Evolutionary conservation across 2,113 vertebrate species (phyloP).

Genomic region (Pollimyrus isidori): DNA sequence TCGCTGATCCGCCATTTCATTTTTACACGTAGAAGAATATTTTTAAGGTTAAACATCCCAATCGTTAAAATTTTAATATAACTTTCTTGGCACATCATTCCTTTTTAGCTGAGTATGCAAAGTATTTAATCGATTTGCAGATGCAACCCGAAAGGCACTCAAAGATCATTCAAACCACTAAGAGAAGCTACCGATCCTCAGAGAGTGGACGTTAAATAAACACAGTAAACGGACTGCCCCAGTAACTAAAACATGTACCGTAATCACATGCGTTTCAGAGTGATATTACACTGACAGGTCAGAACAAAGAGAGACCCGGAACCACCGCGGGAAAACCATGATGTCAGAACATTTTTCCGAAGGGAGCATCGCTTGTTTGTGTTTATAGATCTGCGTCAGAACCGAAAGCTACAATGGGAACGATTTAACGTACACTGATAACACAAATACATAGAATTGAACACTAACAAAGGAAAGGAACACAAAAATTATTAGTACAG

Average conservation of each 20-base stretch:
- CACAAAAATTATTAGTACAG: neutral
- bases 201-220: neutral
- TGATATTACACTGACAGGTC: neutral
- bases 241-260: neutral
- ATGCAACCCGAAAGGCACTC: neutral
- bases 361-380: neutral
- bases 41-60: neutral
- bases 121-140: neutral
- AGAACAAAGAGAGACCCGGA: neutral
- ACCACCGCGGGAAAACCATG: conserved; percentile 25
- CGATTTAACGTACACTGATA: neutral
- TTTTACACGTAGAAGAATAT: neutral
- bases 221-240: neutral
- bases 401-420: neutral
- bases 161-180: neutral
- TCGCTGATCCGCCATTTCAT: neutral
- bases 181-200: neutral
- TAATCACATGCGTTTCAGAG: neutral
- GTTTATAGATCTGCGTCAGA: neutral
- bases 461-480: neutral
- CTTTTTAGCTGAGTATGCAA: neutral
- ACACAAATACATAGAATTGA: neutral
- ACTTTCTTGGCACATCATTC: neutral
- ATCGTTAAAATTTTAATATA: neutral
- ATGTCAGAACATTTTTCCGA: conserved; percentile 28